Evolutionary conservation across 2,888 invertebrate genomes (phyloP).

Genomic region (Hirtodrosophila confusa): DNA sequence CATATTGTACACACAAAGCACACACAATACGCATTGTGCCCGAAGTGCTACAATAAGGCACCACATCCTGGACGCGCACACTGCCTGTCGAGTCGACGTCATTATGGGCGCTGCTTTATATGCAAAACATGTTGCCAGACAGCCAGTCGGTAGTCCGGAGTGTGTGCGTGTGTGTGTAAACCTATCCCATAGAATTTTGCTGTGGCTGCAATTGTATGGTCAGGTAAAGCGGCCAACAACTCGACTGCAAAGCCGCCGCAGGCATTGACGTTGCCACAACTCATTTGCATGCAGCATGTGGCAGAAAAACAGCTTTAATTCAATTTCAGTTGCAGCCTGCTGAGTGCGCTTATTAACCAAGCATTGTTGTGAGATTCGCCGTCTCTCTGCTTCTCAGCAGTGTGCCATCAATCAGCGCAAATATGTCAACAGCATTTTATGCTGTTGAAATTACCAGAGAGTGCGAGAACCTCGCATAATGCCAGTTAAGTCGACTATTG

Average conservation of each 20-base stretch:
- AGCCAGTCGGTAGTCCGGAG: constrained; percentile 30
- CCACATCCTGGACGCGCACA: constrained; percentile 54
- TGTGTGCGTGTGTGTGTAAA: constrained; percentile 30
- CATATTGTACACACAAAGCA: constrained; percentile 19
- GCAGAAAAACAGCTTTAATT: constrained; percentile 70
- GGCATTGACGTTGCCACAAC: constrained; percentile 54
- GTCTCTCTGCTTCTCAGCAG: constrained; percentile 16
- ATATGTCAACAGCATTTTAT: constrained; percentile 65
- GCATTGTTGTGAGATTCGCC: constrained; percentile 48
- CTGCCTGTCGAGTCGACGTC: constrained; percentile 40
- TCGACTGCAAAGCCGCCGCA: constrained; percentile 44
- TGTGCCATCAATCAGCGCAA: constrained; percentile 57
- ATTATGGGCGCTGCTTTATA: constrained; percentile 63
- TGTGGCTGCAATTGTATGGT: constrained; percentile 61
- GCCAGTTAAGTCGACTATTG: constrained; percentile 66
- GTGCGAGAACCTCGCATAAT: constrained; percentile 54
- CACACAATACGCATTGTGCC: constrained; percentile 38
- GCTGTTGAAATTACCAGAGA: constrained; percentile 24
- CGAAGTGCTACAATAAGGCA: constrained; percentile 56
- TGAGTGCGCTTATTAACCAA: constrained; percentile 61
- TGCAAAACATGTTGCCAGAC: constrained; percentile 65
- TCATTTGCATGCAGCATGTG: constrained; percentile 71
- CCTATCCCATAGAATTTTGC: constrained; percentile 66
- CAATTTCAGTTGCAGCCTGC: constrained; percentile 57
- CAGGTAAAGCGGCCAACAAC: constrained; percentile 42